Conservation (phyloP, 2,113 vertebrate genomes). For the Triplophysa dalaica region DNA sequence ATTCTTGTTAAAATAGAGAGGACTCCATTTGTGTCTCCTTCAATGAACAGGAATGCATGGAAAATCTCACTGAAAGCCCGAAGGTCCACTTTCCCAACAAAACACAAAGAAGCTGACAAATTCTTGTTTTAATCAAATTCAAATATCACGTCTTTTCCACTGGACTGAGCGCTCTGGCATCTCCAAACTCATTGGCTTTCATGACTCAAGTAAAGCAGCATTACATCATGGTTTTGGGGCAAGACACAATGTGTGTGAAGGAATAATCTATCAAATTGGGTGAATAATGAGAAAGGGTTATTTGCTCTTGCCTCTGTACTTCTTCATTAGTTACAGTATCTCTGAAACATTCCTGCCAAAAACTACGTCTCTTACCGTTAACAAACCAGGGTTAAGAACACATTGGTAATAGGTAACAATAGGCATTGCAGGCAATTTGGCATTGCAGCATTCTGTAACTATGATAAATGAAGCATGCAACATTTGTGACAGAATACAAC, state of each 20-base stretch:
- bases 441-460: not conserved
- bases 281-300: not conserved
- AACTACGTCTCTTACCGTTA: not conserved
- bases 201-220: not conserved
- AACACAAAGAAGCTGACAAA: no score
- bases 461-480: no score
- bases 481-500: no score
- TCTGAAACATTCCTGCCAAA: conserved; percentile 5
- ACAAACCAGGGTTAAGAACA: not conserved
- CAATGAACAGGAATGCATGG: no score
- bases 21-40: no score
- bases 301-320: not conserved
- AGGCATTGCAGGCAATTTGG: no score
- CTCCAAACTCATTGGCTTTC: not conserved
- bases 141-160: not conserved
- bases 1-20: not conserved
- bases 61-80: no score
- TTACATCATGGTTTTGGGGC: not conserved
- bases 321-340: not conserved
- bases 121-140: not conserved
- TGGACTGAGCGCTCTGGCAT: not conserved
- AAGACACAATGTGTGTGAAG: not conserved
- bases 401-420: not conserved
- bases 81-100: no score
- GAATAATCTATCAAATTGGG: not conserved